Evolutionary conservation across 2,797 vertebrate species (phyloP).

Genomic region (Anisognathus igniventris): DNA sequence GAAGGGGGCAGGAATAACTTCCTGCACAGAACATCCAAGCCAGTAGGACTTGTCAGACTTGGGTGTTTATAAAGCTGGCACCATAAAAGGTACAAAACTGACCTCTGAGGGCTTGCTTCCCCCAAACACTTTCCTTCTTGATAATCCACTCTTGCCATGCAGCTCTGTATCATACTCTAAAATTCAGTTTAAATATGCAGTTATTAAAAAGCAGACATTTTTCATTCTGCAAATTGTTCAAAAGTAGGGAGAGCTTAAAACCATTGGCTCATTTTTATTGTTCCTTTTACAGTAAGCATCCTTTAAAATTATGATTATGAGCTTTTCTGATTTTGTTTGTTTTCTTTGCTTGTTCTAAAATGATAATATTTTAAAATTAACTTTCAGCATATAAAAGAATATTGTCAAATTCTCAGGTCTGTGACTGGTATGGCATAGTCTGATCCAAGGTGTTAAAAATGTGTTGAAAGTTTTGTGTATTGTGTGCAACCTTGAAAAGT

Average conservation of each 20-base stretch:
- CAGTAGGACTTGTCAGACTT: neutral
- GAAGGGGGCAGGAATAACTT: neutral
- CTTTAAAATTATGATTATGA: neutral
- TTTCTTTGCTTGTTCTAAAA: neutral
- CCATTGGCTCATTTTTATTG: neutral
- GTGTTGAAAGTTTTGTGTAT: neutral
- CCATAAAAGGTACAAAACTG: neutral
- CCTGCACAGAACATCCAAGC: rapidly evolving
- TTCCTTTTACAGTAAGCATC: neutral
- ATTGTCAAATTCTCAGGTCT: neutral
- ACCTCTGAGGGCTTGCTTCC: neutral
- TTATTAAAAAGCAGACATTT: neutral
- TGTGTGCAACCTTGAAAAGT: neutral
- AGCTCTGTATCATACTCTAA: neutral
- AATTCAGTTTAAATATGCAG: neutral
- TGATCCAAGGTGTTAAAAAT: neutral
- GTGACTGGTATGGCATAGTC: neutral
- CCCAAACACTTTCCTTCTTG: neutral
- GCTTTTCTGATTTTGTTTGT: neutral
- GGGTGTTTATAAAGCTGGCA: neutral
- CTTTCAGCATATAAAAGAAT: neutral
- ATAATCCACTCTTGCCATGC: neutral
- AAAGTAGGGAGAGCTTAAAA: neutral
- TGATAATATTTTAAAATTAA: neutral
- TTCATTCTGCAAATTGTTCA: neutral